Percentiles rank a stretch among this genome's conserved stretches.
Evolutionary conservation across 2,113 vertebrate genomes (phyloP).

Genomic region (Hippocampus zosterae): DNA sequence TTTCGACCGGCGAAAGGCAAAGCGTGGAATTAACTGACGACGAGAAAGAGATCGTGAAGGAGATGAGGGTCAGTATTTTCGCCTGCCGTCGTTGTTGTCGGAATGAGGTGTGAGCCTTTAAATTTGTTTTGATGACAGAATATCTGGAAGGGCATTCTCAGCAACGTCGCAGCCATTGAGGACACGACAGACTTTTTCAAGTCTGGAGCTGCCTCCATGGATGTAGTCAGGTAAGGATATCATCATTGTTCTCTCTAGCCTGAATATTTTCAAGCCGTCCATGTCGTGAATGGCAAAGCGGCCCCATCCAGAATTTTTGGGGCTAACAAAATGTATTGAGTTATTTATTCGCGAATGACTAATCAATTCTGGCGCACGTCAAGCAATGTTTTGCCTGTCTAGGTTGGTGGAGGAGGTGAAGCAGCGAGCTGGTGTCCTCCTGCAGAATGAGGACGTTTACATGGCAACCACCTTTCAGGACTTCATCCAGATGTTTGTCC

Average conservation of each 20-base stretch:
- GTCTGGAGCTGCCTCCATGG: conserved; percentile 84
- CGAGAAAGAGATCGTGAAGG: conserved; percentile 71
- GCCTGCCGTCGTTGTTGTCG: neutral
- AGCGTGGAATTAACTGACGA: conserved; percentile 75
- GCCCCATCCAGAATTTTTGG: no score
- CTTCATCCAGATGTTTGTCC: conserved; percentile 81
- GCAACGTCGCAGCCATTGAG: conserved; percentile 70
- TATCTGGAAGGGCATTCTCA: conserved; percentile 80
- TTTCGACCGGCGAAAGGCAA: conserved; percentile 65
- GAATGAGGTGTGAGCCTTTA: neutral
- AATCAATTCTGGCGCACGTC: neutral
- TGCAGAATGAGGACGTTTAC: conserved; percentile 85
- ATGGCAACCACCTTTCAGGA: conserved; percentile 83
- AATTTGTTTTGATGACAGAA: conserved; percentile 53
- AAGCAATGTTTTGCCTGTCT: conserved; percentile 10
- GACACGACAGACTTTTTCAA: conserved; percentile 87
- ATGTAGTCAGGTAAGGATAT: conserved; percentile 79
- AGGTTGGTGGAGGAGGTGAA: conserved; percentile 86
- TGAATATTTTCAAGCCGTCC: no score
- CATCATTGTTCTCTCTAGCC: neutral
- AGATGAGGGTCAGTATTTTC: conserved; percentile 67
- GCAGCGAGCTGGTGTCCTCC: conserved; percentile 67
- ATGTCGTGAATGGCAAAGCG: no score
- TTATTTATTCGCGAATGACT: neutral
- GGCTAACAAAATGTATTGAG: no score